Percentiles rank a stretch among this genome's conserved stretches.
phyloP scores from a whole-genome alignment of 2,888 invertebrate genomes.

The Hypomecis punctinalis region DNA sequence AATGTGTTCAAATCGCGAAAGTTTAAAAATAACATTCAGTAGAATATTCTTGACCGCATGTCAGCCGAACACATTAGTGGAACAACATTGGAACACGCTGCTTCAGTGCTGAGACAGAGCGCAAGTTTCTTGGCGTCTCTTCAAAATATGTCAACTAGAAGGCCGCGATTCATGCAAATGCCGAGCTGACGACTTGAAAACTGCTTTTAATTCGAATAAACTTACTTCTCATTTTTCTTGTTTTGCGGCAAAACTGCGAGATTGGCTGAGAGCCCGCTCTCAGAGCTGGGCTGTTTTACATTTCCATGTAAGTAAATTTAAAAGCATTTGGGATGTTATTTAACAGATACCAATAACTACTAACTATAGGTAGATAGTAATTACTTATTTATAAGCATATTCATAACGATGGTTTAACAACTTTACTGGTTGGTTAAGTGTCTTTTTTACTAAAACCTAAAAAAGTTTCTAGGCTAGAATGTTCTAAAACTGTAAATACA shows the following conservation, averaged over 20 bases:
- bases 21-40: too few species aligned
- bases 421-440: too few species aligned
- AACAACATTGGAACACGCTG: not conserved
- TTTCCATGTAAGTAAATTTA: slow-evolving; percentile 1
- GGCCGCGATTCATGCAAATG: slow-evolving; percentile 50
- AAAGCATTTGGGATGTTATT: not conserved
- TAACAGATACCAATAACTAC: not conserved
- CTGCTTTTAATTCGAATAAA: slow-evolving; percentile 56
- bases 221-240: slow-evolving; percentile 41
- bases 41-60: not conserved
- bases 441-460: too few species aligned
- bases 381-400: too few species aligned
- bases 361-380: too few species aligned
- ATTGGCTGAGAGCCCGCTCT: slow-evolving; percentile 22
- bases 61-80: not conserved
- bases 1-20: too few species aligned
- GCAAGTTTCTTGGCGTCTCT: slow-evolving; percentile 55
- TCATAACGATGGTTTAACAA: too few species aligned
- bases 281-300: slow-evolving; percentile 3
- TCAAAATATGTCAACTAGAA: slow-evolving; percentile 51
- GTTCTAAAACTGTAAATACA: too few species aligned
- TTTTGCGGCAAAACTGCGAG: slow-evolving; percentile 22
- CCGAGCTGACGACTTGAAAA: slow-evolving; percentile 46
- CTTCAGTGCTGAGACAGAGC: slow-evolving; percentile 17
- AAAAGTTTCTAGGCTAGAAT: too few species aligned